These are phyloP conservation scores for Alaudala cheleensis DNA, from an alignment of 2,113 vertebrate genomes.

Conservation along the genomic window DNA sequence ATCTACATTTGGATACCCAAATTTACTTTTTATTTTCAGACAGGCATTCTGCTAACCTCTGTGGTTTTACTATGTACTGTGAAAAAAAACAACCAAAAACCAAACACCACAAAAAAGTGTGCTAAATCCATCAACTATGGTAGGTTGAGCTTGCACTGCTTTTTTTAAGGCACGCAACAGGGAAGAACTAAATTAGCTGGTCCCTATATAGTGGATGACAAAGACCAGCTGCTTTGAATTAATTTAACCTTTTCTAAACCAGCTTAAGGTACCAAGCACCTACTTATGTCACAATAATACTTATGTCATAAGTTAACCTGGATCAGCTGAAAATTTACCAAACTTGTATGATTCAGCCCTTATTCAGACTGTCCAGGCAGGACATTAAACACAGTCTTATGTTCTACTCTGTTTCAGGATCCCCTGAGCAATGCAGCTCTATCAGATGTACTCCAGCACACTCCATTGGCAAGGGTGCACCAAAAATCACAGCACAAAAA, in stretches of 20 bases:
- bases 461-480: background rate
- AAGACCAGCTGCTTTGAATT: background rate
- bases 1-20: background rate
- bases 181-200: background rate
- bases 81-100: background rate
- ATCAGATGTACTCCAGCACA: background rate
- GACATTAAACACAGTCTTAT: fast-evolving
- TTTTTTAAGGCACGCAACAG: background rate
- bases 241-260: background rate
- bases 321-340: background rate
- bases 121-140: background rate
- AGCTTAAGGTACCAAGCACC: background rate
- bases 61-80: background rate
- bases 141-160: background rate
- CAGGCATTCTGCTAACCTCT: background rate
- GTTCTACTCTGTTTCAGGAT: background rate
- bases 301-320: background rate
- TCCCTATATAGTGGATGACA: background rate
- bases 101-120: background rate
- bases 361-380: background rate
- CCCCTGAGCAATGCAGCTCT: background rate
- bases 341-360: background rate
- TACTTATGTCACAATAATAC: background rate
- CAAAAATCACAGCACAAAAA: background rate
- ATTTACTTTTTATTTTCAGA: constrained; percentile 17